These are phyloP conservation scores for Zoanthus solanderi DNA, from an alignment of 92 coral and sea anemone genomes.

Conservation along the genomic window DNA sequence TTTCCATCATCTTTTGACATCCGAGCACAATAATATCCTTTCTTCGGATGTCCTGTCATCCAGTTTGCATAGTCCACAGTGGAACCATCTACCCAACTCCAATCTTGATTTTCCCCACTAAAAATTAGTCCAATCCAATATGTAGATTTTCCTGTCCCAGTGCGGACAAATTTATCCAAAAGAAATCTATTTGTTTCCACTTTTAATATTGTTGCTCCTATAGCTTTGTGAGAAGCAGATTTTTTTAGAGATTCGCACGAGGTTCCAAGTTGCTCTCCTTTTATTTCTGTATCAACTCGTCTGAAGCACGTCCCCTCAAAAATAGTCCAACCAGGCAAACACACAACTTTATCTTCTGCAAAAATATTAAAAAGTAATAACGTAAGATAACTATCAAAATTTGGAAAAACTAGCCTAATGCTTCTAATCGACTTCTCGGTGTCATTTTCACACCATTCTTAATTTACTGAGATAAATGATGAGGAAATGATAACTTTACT, in stretches of 20 bases:
- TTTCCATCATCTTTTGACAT: neutral
- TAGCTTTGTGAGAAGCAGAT: neutral
- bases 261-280: neutral
- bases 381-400: neutral
- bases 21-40: neutral
- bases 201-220: neutral
- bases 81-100: conserved; percentile 5
- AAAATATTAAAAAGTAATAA: neutral
- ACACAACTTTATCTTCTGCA: neutral
- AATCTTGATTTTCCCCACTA: neutral
- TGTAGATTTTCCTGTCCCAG: neutral
- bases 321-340: conserved; percentile 10
- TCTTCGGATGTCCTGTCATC: neutral
- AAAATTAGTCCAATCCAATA: conserved; percentile 3
- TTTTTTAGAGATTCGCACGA: neutral
- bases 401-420: neutral
- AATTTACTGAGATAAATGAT: too few species aligned
- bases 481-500: too few species aligned
- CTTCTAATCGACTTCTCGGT: too few species aligned
- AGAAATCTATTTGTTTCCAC: neutral
- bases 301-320: conserved; percentile 6
- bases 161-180: neutral
- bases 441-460: too few species aligned
- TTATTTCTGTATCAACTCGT: neutral
- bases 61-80: neutral